A percentile compares a stretch with the other conserved stretches of the same genome.
Evolutionary conservation across 2,888 invertebrate genomes (phyloP).

Genomic region (Azorinus chamasolen): DNA sequence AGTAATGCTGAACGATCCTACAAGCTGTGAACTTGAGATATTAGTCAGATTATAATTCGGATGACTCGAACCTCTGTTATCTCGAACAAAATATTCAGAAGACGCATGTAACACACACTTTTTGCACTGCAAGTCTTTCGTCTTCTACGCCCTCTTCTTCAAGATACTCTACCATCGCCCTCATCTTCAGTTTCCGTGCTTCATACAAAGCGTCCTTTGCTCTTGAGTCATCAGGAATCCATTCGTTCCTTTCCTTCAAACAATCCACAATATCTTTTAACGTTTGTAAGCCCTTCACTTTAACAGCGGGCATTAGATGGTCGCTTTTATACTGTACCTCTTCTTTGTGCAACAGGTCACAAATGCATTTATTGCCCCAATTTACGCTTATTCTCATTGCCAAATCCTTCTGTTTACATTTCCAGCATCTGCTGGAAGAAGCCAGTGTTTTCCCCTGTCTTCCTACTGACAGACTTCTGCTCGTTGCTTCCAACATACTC

Average conservation of each 20-base stretch:
- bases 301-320: constrained; percentile 49
- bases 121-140: constrained; percentile 3
- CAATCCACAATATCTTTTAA: constrained; percentile 33
- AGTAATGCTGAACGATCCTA: no score
- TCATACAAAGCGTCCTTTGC: constrained; percentile 34
- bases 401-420: constrained; percentile 52
- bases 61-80: no score
- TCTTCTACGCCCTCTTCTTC: constrained; percentile 43
- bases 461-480: no score
- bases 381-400: constrained; percentile 52
- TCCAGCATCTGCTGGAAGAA: constrained; percentile 40
- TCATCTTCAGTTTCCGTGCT: constrained; percentile 26
- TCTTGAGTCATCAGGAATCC: constrained; percentile 13
- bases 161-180: constrained; percentile 24
- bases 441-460: no score
- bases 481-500: no score
- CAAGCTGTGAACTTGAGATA: no score
- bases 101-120: no score
- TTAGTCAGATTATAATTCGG: no score
- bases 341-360: constrained; percentile 30
- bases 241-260: constrained; percentile 29
- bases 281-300: constrained; percentile 38
- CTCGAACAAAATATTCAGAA: no score
- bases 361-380: constrained; percentile 43
- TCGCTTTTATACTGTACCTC: constrained; percentile 43